Percentiles rank a stretch among this genome's conserved stretches.
These are phyloP conservation scores for Torymus texanus DNA, from an alignment of 2,888 invertebrate genomes.

Conservation along the genomic window DNA sequence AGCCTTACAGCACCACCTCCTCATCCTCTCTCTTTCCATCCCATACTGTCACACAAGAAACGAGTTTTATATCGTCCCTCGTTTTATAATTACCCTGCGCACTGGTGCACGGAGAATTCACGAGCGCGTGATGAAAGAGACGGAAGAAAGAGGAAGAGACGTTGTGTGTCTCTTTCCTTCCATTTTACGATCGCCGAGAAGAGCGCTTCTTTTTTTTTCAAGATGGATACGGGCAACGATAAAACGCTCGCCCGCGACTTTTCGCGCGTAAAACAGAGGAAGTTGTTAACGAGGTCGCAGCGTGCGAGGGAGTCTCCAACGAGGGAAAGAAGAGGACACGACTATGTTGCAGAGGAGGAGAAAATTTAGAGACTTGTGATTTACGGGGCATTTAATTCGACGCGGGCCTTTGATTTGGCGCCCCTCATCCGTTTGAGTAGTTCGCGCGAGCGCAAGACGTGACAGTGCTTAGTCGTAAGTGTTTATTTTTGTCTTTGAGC, in stretches of 20 bases:
- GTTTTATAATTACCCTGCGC: slow-evolving; percentile 34
- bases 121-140: slow-evolving; percentile 42
- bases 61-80: slow-evolving; percentile 23
- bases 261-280: slow-evolving; percentile 64
- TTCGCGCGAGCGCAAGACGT: too few species aligned
- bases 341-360: slow-evolving; percentile 26
- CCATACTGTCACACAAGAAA: neutral
- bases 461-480: too few species aligned
- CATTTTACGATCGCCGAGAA: neutral
- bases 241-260: slow-evolving; percentile 62
- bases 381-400: slow-evolving; percentile 44
- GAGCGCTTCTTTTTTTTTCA: slow-evolving; percentile 5
- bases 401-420: neutral
- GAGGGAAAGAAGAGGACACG: slow-evolving; percentile 10
- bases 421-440: neutral
- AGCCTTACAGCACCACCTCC: neutral
- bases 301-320: neutral
- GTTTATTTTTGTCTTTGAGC: too few species aligned
- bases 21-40: neutral
- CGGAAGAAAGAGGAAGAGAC: slow-evolving; percentile 25
- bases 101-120: neutral
- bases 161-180: neutral
- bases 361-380: slow-evolving; percentile 22
- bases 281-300: slow-evolving; percentile 61
- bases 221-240: slow-evolving; percentile 60